Conservation (phyloP, 2,113 vertebrate genomes). For the Rana temporaria region DNA sequence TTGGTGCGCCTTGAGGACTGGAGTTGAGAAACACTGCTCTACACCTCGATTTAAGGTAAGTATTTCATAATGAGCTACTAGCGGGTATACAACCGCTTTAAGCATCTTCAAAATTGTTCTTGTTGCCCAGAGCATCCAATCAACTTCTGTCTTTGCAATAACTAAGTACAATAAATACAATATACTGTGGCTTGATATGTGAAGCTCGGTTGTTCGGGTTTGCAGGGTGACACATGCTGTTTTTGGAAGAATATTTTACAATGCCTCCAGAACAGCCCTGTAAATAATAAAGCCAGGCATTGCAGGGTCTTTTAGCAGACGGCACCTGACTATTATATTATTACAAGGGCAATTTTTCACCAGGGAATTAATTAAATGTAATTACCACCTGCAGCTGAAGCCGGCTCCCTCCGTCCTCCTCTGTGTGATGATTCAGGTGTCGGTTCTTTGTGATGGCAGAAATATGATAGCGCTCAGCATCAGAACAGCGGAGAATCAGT, state of each 20-base stretch:
- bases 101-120: too few relatives aligned
- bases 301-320: slow-evolving; percentile 21
- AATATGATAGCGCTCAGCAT: slow-evolving; percentile 69
- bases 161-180: too few relatives aligned
- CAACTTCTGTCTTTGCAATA: too few relatives aligned
- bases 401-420: slow-evolving; percentile 51
- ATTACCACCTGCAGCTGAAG: slow-evolving; percentile 65
- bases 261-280: not conserved
- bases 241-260: not conserved
- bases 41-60: too few relatives aligned
- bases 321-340: slow-evolving; percentile 33
- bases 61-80: too few relatives aligned
- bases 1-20: too few relatives aligned
- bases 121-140: too few relatives aligned
- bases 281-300: not conserved
- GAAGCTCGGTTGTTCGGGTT: too few relatives aligned
- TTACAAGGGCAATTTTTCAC: slow-evolving; percentile 65
- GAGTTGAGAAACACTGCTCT: too few relatives aligned
- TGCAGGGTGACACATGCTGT: too few relatives aligned
- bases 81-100: too few relatives aligned
- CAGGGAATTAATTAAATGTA: slow-evolving; percentile 76
- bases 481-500: slow-evolving; percentile 46
- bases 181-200: too few relatives aligned
- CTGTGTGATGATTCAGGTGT: slow-evolving; percentile 60
- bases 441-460: slow-evolving; percentile 65